Evolutionary conservation across 2,797 vertebrate species (phyloP), one percentile per base, ranked within the genome.

Genomic region (Fistularia commersonii): DNA sequence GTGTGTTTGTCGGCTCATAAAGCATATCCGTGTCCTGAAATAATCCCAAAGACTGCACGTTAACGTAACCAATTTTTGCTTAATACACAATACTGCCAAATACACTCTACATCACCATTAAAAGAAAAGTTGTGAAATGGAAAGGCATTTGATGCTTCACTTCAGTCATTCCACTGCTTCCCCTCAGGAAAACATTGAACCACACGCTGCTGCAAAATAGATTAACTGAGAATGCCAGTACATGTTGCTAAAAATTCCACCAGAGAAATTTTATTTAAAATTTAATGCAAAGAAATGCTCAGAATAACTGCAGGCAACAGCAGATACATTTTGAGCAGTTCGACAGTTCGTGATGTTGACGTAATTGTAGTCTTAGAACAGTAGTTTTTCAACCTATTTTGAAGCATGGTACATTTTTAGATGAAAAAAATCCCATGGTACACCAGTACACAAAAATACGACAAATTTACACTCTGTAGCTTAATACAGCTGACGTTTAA

Each of bases 21-120:
- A 91, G 90, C 97, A 99, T 99, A 62, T 99, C 97, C 5, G 93
- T 90, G 77, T 99, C 97, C 97, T 99, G 56, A 15, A 80, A 79
- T 12, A 63, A 64, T 23, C 23, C 32, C n/a, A 51, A 45, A 6
- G 72, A 48, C 23, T 2, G 23, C 23, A 23, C 23, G 4, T 23
- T 23, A 23, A 23, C 23, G 4, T 23, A 23, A 23, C 23, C 2
- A 23, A 2, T 23, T 23, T 23, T 23, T 23, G 23, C 23, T 23
- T 23, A 23, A 23, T 4, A 23, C 23, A 23, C 23, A 23, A 23
- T 4, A 23, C 23, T 23, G 23, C 23, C 23, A 23, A 23, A 23
- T 23, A 23, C 4, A 23, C 23, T 23, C 4, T 23, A 23, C 23
- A 23, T 23, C 23, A 23, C 4, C 23, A 23, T 23, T 23, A 23